Conservation (phyloP, 2,888 invertebrate genomes). For the Cheilosia soror region DNA sequence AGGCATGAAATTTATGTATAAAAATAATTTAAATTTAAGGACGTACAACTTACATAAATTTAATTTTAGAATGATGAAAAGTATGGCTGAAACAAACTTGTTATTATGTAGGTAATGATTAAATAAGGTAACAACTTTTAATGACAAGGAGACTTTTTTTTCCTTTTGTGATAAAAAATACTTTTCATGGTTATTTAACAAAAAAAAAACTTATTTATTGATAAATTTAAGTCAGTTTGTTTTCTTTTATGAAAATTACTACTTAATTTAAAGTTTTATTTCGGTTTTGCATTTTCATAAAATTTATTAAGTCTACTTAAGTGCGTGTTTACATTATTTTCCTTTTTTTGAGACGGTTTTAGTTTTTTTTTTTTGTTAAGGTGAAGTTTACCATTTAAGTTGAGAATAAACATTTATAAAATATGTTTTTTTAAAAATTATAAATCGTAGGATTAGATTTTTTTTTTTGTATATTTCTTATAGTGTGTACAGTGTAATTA, state of each 20-base stretch:
- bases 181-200: conserved; percentile 37
- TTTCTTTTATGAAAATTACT: conserved; percentile 30
- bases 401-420: conserved; percentile 43
- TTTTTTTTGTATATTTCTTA: background rate
- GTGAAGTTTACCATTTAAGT: conserved; percentile 37
- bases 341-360: conserved; percentile 59
- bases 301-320: conserved; percentile 37
- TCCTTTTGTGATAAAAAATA: conserved; percentile 45
- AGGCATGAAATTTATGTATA: conserved; percentile 36
- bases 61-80: background rate
- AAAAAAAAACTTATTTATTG: conserved; percentile 10
- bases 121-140: background rate
- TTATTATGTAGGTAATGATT: background rate
- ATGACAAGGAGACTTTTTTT: background rate
- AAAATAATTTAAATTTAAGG: conserved; percentile 33
- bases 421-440: conserved; percentile 16
- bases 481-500: conserved; percentile 50
- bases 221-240: conserved; percentile 18
- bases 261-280: conserved; percentile 21
- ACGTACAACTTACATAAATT: background rate
- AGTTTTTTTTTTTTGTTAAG: conserved; percentile 16
- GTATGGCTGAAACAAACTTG: background rate
- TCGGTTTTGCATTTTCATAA: background rate
- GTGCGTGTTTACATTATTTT: conserved; percentile 4
- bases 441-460: conserved; percentile 3